Evolutionary conservation across 2,113 vertebrate genomes (phyloP).

Genomic region (Gymnobelideus leadbeateri): DNA sequence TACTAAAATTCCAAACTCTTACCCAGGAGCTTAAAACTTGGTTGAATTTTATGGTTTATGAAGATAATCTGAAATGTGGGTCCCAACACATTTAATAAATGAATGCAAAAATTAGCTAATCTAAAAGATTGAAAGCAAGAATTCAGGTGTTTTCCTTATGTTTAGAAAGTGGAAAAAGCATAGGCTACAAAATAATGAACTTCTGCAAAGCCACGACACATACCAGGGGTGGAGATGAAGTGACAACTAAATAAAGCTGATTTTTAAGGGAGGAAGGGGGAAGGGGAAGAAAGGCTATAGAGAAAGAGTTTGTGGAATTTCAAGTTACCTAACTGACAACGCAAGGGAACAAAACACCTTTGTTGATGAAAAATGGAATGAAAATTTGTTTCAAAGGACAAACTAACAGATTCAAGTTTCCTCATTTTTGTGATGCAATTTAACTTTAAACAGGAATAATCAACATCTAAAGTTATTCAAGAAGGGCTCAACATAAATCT

Average conservation of each 20-base stretch:
- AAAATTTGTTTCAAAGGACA: not conserved
- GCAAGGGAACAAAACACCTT: not conserved
- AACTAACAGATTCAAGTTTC: slow-evolving; percentile 25
- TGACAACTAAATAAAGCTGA: not conserved
- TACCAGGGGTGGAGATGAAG: not conserved
- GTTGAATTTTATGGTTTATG: slow-evolving; percentile 11
- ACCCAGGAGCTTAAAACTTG: slow-evolving; percentile 19
- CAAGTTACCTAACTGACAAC: not conserved
- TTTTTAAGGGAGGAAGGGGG: not conserved
- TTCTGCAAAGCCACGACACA: not conserved
- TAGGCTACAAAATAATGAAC: not conserved
- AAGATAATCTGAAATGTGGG: slow-evolving; percentile 17
- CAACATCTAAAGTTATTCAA: slow-evolving; percentile 2
- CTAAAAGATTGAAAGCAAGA: not conserved
- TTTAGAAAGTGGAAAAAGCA: slow-evolving; percentile 10
- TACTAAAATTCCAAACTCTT: slow-evolving; percentile 39
- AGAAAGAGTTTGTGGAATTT: not conserved
- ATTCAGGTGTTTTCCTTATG: not conserved
- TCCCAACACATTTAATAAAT: slow-evolving; percentile 27
- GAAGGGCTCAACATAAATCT: slow-evolving; percentile 54
- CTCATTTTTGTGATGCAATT: slow-evolving; percentile 52
- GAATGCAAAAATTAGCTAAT: slow-evolving; percentile 16
- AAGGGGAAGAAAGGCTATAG: not conserved
- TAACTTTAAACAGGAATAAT: slow-evolving; percentile 18
- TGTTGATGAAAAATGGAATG: not conserved